Conservation (phyloP, 2,797 vertebrate species). For the Thunnus albacares region DNA sequence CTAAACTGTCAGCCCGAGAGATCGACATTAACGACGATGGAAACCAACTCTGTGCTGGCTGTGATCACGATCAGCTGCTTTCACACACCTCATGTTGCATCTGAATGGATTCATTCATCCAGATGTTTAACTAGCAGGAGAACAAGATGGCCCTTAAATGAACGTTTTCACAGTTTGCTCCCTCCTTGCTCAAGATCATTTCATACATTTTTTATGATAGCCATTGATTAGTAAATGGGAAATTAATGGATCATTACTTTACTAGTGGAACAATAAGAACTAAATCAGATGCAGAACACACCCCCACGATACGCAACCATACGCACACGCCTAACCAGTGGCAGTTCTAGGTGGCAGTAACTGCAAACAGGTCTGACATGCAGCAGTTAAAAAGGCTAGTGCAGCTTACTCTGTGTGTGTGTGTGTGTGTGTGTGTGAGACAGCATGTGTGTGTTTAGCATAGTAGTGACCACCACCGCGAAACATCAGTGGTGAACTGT, state of each 20-base stretch:
- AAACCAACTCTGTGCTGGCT: not conserved
- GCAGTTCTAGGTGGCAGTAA: slow-evolving; percentile 42
- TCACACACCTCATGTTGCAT: not conserved
- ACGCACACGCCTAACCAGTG: not conserved
- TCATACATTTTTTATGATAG: not conserved
- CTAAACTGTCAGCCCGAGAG: not conserved
- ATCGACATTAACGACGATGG: not conserved
- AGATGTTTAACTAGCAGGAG: not conserved
- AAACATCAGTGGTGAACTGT: slow-evolving; percentile 26
- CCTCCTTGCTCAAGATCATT: not conserved
- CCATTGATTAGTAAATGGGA: slow-evolving; percentile 2
- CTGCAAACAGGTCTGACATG: slow-evolving; percentile 35
- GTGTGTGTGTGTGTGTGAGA: not conserved
- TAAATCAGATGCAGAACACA: slow-evolving; percentile 8
- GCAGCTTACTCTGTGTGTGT: slow-evolving; percentile 27
- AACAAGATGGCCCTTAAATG: not conserved
- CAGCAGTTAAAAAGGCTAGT: slow-evolving; percentile 36
- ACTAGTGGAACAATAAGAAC: slow-evolving; percentile 4
- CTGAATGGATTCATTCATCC: not conserved
- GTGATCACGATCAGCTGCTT: not conserved
- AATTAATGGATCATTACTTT: not conserved
- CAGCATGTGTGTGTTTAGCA: slow-evolving; percentile 15
- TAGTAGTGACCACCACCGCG: slow-evolving; percentile 15
- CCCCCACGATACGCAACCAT: not conserved
- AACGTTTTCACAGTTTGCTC: not conserved